phyloP scores from a whole-genome alignment of 1,140 invertebrate species.

The Tribolium castaneum region DNA sequence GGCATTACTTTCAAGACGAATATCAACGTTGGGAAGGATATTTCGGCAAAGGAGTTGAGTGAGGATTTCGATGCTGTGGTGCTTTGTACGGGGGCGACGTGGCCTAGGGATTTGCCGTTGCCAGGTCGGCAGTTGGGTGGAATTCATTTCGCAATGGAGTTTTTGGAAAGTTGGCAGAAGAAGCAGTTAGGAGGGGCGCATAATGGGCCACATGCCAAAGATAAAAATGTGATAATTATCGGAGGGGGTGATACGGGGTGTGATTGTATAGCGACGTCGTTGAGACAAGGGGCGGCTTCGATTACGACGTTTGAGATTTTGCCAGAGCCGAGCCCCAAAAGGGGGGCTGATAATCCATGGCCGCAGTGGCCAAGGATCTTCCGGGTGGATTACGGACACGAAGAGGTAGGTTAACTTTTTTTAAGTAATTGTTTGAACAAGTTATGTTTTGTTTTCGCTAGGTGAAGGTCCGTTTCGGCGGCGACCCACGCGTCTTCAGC shows the following conservation, averaged over 20 bases:
- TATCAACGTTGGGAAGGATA: conserved; percentile 91
- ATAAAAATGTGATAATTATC: conserved; percentile 96
- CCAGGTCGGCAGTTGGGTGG: conserved; percentile 74
- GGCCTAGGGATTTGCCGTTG: conserved; percentile 91
- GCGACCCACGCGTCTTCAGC: conserved; percentile 93
- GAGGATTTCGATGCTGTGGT: conserved; percentile 87
- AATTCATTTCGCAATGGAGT: conserved; percentile 98
- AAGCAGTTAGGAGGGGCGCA: conserved; percentile 81
- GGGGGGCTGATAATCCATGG: conserved; percentile 95
- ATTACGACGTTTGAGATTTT: conserved; percentile 98
- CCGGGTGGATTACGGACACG: conserved; percentile 98
- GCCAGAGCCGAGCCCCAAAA: conserved; percentile 84
- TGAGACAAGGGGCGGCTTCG: conserved; percentile 95
- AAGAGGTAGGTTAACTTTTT: conserved; percentile 86
- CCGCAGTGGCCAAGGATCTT: conserved; percentile 97
- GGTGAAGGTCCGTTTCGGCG: conserved; percentile 84
- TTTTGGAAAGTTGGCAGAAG: conserved; percentile 97
- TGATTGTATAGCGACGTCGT: conserved; percentile 98
- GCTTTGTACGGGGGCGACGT: conserved; percentile 93
- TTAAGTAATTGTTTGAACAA: too few relatives aligned
- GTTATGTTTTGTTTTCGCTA: too few relatives aligned
- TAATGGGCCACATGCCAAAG: conserved; percentile 80
- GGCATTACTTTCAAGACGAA: conserved; percentile 93
- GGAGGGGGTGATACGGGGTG: conserved; percentile 99
- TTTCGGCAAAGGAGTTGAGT: conserved; percentile 77